phyloP scores from a whole-genome alignment of 1,140 invertebrate species.

The Bombus sylvicola region DNA sequence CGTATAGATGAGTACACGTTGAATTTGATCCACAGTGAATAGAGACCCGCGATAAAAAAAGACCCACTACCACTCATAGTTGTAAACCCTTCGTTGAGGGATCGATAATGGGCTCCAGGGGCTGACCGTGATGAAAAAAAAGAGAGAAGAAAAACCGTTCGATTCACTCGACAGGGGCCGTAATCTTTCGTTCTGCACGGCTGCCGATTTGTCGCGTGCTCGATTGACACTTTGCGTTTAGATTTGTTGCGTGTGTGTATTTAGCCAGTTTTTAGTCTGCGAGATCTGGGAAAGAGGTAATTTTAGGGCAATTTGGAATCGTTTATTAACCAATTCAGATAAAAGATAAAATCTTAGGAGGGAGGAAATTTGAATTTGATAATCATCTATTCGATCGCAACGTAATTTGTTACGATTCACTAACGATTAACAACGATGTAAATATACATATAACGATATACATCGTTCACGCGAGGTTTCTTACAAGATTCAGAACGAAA shows the following conservation, averaged over 20 bases:
- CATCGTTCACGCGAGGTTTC: not conserved
- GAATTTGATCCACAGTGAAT: not conserved
- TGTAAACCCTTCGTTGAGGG: constrained; percentile 30
- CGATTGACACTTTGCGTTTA: constrained; percentile 21
- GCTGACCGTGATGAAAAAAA: constrained; percentile 10
- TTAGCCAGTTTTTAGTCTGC: not conserved
- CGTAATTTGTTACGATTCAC: no score
- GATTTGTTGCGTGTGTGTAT: not conserved
- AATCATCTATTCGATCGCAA: not conserved
- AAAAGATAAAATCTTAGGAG: no score
- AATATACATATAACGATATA: not conserved
- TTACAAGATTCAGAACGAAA: not conserved
- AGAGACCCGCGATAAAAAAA: constrained; percentile 4
- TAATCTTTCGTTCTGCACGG: constrained; percentile 38
- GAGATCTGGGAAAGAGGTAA: not conserved
- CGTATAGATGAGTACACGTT: constrained; percentile 19
- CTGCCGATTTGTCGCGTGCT: constrained; percentile 30
- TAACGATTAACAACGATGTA: not conserved
- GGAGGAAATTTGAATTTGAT: not conserved
- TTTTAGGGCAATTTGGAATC: not conserved
- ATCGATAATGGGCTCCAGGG: constrained; percentile 34
- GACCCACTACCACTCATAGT: constrained; percentile 18
- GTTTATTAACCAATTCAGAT: not conserved
- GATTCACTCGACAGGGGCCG: constrained; percentile 30
- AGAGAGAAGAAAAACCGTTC: not conserved